phyloP scores from a whole-genome alignment of 2,113 vertebrate species.

The Psephotus haematonotus region DNA sequence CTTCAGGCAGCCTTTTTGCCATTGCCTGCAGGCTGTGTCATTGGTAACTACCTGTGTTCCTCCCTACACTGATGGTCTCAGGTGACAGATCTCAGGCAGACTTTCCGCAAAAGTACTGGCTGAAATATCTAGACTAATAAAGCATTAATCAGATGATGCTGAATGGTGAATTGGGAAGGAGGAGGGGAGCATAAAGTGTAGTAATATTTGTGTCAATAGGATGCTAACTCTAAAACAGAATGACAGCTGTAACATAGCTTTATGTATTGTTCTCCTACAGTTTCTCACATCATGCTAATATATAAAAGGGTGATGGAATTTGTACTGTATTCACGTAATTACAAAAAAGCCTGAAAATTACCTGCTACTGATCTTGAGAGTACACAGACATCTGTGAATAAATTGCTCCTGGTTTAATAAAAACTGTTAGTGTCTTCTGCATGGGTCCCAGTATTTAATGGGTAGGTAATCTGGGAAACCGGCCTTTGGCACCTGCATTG shows the following conservation, averaged over 20 bases:
- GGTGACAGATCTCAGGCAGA: neutral
- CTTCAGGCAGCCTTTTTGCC: neutral
- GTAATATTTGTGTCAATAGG: neutral
- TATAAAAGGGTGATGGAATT: neutral
- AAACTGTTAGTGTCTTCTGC: neutral
- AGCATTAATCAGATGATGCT: neutral
- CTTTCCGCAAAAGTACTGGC: neutral
- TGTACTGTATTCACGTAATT: neutral
- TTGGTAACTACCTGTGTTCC: neutral
- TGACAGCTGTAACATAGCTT: neutral
- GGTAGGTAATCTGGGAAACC: neutral
- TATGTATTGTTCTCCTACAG: neutral
- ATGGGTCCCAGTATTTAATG: neutral
- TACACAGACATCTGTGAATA: neutral
- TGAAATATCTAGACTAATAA: neutral
- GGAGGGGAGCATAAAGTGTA: neutral
- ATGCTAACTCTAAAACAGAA: neutral
- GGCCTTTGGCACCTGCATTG: neutral
- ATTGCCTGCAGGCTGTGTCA: rapidly evolving
- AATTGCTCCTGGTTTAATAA: neutral
- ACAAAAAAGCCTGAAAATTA: neutral
- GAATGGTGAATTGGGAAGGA: neutral
- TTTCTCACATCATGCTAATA: neutral
- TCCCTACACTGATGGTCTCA: rapidly evolving
- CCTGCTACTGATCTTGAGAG: neutral